Conservation (phyloP, 2,888 invertebrate genomes). For the Apantesis nais region DNA sequence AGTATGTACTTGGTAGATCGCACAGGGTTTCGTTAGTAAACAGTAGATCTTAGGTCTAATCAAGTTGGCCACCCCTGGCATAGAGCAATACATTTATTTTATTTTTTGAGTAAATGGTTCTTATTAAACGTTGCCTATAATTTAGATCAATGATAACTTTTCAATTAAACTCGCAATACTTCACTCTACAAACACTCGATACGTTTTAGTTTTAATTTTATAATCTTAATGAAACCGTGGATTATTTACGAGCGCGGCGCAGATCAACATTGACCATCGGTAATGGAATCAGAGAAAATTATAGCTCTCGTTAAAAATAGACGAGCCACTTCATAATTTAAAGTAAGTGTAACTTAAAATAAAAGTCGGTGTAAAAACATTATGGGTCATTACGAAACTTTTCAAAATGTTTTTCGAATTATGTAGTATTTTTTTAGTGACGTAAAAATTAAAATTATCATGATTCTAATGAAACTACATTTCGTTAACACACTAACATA, state of each 20-base stretch:
- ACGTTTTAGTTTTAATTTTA: slow-evolving; percentile 17
- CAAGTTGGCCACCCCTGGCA: no score
- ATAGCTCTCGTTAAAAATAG: slow-evolving; percentile 12
- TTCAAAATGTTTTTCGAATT: background rate
- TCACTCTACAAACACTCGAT: slow-evolving; percentile 15
- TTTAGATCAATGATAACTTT: slow-evolving; percentile 11
- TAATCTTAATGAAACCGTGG: slow-evolving; percentile 9
- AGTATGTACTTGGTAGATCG: no score
- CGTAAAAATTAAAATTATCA: background rate
- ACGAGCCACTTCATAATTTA: background rate
- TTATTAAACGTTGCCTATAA: background rate
- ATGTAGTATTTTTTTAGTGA: background rate
- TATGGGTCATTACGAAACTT: background rate
- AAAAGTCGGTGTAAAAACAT: background rate
- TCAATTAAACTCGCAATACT: slow-evolving; percentile 11
- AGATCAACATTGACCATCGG: background rate
- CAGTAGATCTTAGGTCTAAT: no score
- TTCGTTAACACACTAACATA: background rate
- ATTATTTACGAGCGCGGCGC: slow-evolving; percentile 8
- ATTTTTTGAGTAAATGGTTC: background rate
- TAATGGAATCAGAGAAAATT: slow-evolving; percentile 12
- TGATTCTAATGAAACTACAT: background rate
- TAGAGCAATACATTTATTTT: background rate
- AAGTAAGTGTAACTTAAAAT: background rate
- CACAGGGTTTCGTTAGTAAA: no score